phyloP scores from a whole-genome alignment of 2,797 vertebrate species.

The Helarctos malayanus region DNA sequence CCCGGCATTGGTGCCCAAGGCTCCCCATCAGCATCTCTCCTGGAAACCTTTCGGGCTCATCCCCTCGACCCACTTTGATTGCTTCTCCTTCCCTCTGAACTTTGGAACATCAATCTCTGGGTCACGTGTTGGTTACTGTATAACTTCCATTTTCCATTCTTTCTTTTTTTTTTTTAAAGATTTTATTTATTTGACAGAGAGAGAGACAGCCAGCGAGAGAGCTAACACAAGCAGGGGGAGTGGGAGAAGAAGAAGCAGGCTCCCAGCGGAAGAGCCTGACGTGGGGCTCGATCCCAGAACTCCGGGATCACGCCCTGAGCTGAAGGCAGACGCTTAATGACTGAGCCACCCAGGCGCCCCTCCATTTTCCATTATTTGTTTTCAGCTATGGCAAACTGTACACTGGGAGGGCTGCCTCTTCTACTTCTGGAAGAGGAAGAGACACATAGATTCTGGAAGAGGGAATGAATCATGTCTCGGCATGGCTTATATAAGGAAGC shows the following conservation, averaged over 20 bases:
- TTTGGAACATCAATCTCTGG: constrained; percentile 12
- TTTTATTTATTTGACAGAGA: no score
- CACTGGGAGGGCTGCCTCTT: not conserved
- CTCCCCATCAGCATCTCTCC: not conserved
- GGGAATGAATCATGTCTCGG: not conserved
- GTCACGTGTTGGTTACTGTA: not conserved
- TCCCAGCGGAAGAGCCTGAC: no score
- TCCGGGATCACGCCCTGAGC: no score
- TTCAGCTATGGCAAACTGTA: constrained; percentile 19
- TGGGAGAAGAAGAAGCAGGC: no score
- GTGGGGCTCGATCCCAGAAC: no score
- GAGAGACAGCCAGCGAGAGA: no score
- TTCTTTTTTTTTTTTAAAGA: constrained; percentile 15
- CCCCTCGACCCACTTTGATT: not conserved
- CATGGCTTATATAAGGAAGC: not conserved
- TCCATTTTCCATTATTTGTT: constrained; percentile 59
- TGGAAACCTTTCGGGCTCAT: not conserved
- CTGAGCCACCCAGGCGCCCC: no score
- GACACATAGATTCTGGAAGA: constrained; percentile 23
- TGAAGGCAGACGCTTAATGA: no score
- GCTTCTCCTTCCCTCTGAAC: constrained; percentile 38
- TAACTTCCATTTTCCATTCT: constrained; percentile 45
- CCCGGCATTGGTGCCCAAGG: not conserved
- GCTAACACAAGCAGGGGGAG: no score
- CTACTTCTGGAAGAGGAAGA: constrained; percentile 57